A percentile compares a stretch with the other conserved stretches of the same genome.
These are phyloP conservation scores for Carabus problematicus DNA, from an alignment of 2,888 invertebrate genomes.

Conservation along the genomic window DNA sequence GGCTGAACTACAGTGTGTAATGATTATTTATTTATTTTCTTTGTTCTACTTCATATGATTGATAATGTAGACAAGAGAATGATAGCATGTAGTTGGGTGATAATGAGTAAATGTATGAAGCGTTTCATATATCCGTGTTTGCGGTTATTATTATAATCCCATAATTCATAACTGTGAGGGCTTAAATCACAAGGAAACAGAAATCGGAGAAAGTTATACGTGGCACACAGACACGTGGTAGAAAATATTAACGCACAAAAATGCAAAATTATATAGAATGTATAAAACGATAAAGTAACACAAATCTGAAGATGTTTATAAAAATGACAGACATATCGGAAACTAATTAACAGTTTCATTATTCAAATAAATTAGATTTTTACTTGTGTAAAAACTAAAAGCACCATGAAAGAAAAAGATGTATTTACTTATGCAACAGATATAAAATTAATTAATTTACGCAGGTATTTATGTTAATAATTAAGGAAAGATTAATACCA, in stretches of 20 bases:
- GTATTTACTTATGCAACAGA: too few species aligned
- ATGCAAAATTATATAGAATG: background rate
- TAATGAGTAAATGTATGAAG: conserved; percentile 15
- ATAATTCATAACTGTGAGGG: conserved; percentile 61
- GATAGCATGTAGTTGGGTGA: conserved; percentile 36
- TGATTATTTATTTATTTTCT: background rate
- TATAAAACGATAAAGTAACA: background rate
- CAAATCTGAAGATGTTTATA: conserved; percentile 6
- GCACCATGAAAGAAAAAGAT: too few species aligned
- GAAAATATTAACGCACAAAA: background rate
- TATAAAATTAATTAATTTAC: too few species aligned
- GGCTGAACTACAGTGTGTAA: background rate
- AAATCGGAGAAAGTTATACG: conserved; percentile 47
- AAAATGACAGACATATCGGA: conserved; percentile 8
- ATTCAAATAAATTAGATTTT: background rate
- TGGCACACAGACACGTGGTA: background rate
- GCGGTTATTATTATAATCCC: conserved; percentile 53
- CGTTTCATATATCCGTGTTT: conserved; percentile 19
- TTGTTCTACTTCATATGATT: conserved; percentile 7
- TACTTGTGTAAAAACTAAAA: too few species aligned
- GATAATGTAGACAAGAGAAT: conserved; percentile 20
- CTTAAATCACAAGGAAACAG: conserved; percentile 56
- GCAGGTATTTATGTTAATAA: too few species aligned
- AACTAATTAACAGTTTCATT: conserved; percentile 4
- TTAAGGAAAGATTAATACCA: too few species aligned